Evolutionary conservation across 1,140 invertebrate genomes (phyloP).

Genomic region (Planococcus citri): DNA sequence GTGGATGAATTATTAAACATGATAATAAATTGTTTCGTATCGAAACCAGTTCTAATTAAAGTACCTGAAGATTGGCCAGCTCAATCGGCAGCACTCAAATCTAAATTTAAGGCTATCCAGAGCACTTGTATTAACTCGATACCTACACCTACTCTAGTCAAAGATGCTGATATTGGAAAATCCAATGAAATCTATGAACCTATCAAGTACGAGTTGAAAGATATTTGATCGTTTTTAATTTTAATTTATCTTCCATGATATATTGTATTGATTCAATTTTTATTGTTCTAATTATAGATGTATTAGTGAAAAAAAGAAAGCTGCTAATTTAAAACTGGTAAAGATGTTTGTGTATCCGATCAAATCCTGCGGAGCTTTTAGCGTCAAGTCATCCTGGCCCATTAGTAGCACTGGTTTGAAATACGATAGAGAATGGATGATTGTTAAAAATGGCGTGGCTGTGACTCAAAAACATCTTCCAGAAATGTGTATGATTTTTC

Average conservation of each 20-base stretch:
- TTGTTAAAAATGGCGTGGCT: slow-evolving; percentile 61
- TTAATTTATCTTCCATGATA: too few relatives aligned
- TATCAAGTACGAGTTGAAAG: too few relatives aligned
- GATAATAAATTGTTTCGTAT: slow-evolving; percentile 55
- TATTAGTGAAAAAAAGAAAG: too few relatives aligned
- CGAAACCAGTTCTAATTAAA: slow-evolving; percentile 24
- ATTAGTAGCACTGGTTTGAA: slow-evolving; percentile 52
- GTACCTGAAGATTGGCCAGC: slow-evolving; percentile 23
- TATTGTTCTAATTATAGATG: too few relatives aligned
- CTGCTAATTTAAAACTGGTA: slow-evolving; percentile 31
- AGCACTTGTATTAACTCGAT: too few relatives aligned
- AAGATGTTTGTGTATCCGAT: slow-evolving; percentile 80
- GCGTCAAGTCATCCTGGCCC: slow-evolving; percentile 37
- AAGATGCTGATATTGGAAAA: too few relatives aligned
- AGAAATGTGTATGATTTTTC: slow-evolving; percentile 66
- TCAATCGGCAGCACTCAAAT: neutral
- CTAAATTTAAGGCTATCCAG: neutral
- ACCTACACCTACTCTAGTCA: too few relatives aligned
- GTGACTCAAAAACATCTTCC: slow-evolving; percentile 78
- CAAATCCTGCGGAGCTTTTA: slow-evolving; percentile 79
- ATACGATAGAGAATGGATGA: slow-evolving; percentile 88
- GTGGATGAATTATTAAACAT: slow-evolving; percentile 58
- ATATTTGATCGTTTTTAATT: too few relatives aligned
- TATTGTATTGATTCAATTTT: too few relatives aligned
- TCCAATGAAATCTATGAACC: too few relatives aligned